Conservation (phyloP, 1,140 invertebrate genomes). For the Anastrepha obliqua region DNA sequence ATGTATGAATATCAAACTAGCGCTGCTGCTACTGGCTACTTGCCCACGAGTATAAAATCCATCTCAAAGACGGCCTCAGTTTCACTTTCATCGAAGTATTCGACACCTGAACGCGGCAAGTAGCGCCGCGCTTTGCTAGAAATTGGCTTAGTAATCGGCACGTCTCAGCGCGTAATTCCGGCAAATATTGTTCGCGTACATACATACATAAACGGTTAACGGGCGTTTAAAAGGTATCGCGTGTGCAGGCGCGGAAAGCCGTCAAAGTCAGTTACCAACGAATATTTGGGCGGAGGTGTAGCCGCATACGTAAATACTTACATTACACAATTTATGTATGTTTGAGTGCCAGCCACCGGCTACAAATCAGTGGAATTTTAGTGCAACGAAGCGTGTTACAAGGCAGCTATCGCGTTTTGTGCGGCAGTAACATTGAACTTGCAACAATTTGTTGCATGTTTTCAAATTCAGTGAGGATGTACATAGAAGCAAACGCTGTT, state of each 20-base stretch:
- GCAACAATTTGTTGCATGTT: constrained; percentile 6
- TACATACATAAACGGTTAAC: background rate
- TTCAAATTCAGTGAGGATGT: background rate
- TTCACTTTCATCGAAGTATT: constrained; percentile 41
- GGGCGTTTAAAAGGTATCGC: constrained; percentile 13
- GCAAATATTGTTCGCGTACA: no score
- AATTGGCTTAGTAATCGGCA: constrained; percentile 5
- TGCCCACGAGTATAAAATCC: constrained; percentile 32
- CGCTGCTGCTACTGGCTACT: background rate
- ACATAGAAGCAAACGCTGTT: background rate
- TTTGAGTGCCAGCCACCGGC: background rate
- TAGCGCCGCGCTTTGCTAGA: background rate
- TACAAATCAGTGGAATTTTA: background rate
- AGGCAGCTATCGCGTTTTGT: background rate
- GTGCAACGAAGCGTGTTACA: background rate
- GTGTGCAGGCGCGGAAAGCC: constrained; percentile 31
- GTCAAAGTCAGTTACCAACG: background rate
- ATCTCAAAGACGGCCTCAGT: constrained; percentile 18
- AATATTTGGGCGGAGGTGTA: background rate
- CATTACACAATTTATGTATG: background rate
- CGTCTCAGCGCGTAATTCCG: background rate
- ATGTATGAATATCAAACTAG: background rate
- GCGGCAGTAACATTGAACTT: constrained; percentile 22
- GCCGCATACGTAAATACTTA: background rate
- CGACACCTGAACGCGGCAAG: background rate